phyloP scores from a whole-genome alignment of 2,888 invertebrate species.

The Andrena praecox region DNA sequence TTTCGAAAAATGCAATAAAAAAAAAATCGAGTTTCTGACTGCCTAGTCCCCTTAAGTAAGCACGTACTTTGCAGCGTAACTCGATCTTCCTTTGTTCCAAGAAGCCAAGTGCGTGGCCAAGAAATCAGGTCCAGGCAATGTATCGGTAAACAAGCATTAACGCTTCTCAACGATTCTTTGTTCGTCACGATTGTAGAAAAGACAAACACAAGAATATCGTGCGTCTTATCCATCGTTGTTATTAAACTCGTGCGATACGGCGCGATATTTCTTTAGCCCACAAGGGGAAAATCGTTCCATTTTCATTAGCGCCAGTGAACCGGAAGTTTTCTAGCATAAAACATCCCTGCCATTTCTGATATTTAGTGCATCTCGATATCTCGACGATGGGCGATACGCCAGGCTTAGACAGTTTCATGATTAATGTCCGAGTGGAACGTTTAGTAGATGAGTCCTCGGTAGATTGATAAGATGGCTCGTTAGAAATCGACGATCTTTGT shows the following conservation, averaged over 20 bases:
- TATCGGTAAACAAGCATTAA: too few relatives aligned
- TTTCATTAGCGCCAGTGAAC: not conserved
- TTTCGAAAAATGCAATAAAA: too few relatives aligned
- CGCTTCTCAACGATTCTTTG: too few relatives aligned
- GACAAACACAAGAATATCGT: not conserved
- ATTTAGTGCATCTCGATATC: conserved; percentile 21
- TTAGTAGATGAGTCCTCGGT: conserved; percentile 4
- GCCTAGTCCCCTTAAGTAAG: too few relatives aligned
- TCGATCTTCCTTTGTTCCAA: too few relatives aligned
- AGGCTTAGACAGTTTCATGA: conserved; percentile 35
- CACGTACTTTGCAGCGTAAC: too few relatives aligned
- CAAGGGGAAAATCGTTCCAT: not conserved
- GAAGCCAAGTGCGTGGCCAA: too few relatives aligned
- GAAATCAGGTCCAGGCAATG: too few relatives aligned
- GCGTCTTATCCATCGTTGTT: not conserved
- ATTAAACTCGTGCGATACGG: not conserved
- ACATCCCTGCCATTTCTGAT: conserved; percentile 12
- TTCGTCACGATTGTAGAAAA: not conserved
- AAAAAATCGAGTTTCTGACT: too few relatives aligned
- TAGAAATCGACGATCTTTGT: conserved; percentile 28
- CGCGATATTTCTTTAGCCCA: not conserved
- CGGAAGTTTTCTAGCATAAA: not conserved
- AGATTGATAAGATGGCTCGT: conserved; percentile 14
- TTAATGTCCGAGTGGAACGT: conserved; percentile 37
- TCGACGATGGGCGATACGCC: conserved; percentile 27